Percentiles rank a stretch among this genome's conserved stretches.
Conservation (phyloP, 2,888 invertebrate genomes). For the Monochamus alternatus region DNA sequence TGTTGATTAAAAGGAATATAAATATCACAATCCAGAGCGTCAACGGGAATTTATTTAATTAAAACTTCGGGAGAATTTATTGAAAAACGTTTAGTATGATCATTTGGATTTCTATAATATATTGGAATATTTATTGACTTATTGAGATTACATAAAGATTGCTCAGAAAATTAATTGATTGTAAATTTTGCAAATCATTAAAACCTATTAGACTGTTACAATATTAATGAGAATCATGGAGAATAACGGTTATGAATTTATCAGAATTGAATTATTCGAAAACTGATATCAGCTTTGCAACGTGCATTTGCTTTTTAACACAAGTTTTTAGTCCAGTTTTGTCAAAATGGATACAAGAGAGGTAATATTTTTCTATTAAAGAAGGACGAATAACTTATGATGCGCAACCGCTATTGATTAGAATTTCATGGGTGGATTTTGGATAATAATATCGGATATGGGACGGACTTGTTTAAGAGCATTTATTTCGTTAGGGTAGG, state of each 20-base stretch:
- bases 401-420: neutral
- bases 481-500: neutral
- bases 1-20: no score
- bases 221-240: neutral
- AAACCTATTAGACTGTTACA: neutral
- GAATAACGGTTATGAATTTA: neutral
- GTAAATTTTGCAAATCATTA: neutral
- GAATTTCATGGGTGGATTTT: neutral
- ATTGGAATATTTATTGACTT: no score
- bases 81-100: no score
- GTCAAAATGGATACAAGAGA: neutral
- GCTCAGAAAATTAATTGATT: neutral
- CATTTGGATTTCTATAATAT: no score
- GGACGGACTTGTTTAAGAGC: neutral
- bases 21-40: no score
- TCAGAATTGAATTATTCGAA: neutral
- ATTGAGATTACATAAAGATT: neutral
- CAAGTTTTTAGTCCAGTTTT: slow-evolving; percentile 1
- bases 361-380: neutral
- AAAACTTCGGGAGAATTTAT: no score
- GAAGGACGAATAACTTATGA: neutral
- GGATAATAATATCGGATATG: neutral
- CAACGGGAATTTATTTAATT: neutral
- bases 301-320: neutral
- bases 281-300: neutral